Percentiles rank a stretch among this genome's conserved stretches.
phyloP scores from a whole-genome alignment of 2,797 vertebrate genomes.

The Silurus lanzhouensis region DNA sequence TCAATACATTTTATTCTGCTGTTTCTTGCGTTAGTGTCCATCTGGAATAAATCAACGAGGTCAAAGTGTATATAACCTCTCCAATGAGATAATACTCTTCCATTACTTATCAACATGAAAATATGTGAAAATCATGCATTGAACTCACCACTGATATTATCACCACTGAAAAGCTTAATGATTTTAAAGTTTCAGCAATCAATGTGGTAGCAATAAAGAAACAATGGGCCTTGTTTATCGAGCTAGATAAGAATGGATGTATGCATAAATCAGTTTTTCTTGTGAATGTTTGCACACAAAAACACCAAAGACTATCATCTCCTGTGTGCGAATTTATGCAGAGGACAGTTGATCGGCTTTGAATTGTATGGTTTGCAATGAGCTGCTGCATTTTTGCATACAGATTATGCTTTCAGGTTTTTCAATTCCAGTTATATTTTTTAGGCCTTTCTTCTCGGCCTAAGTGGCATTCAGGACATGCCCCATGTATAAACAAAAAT shows the following conservation, averaged over 20 bases:
- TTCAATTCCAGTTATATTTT: neutral
- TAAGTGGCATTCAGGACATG: neutral
- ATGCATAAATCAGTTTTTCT: neutral
- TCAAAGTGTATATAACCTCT: too few species aligned
- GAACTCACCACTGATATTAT: too few species aligned
- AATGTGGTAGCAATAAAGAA: neutral
- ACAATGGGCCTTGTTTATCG: neutral
- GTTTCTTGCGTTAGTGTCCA: too few species aligned
- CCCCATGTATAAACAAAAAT: too few species aligned
- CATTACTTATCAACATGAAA: too few species aligned
- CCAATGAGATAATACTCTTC: too few species aligned
- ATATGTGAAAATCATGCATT: too few species aligned
- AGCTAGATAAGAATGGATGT: neutral
- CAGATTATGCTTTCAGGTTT: too few species aligned
- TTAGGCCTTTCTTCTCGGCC: neutral
- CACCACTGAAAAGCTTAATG: neutral
- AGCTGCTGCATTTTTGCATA: neutral
- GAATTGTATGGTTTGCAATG: too few species aligned
- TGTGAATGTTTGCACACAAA: neutral
- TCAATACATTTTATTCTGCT: too few species aligned
- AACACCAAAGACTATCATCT: neutral
- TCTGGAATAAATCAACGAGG: too few species aligned
- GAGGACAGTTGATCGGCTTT: too few species aligned
- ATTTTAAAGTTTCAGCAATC: neutral
- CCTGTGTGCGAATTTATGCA: neutral